A percentile compares a stretch with the other conserved stretches of the same genome.
phyloP scores from a whole-genome alignment of 64 coral and sea anemone genomes.

The Pocillopora verrucosa region DNA sequence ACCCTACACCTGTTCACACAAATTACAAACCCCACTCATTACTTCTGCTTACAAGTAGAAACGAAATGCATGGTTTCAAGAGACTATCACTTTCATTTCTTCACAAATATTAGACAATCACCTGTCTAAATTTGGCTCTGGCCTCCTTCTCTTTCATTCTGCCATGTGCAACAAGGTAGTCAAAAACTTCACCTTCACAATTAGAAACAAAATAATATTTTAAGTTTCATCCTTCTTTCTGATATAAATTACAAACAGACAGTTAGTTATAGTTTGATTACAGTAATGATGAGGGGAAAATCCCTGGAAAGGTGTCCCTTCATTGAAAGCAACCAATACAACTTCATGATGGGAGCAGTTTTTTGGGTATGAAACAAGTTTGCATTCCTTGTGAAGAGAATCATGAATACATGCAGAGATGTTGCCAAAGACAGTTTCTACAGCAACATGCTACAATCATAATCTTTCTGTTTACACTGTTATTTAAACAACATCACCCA shows the following conservation, averaged over 20 bases:
- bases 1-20: too few relatives aligned
- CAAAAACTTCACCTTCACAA: constrained; percentile 91
- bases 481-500: background rate
- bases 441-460: too few relatives aligned
- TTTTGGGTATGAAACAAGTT: too few relatives aligned
- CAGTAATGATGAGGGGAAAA: background rate
- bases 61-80: background rate
- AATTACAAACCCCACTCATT: too few relatives aligned
- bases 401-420: too few relatives aligned
- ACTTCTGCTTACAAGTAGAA: background rate
- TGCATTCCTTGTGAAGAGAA: too few relatives aligned
- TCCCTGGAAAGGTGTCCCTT: too few relatives aligned
- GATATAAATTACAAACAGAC: too few relatives aligned
- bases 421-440: too few relatives aligned
- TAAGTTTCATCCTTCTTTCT: background rate
- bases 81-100: background rate
- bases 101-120: background rate
- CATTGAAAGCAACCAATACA: too few relatives aligned
- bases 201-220: background rate
- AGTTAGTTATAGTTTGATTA: background rate
- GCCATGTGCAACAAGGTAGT: constrained; percentile 98
- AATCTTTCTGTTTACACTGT: too few relatives aligned
- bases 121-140: constrained; percentile 98
- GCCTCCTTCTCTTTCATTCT: constrained; percentile 99
- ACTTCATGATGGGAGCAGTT: too few relatives aligned